Evolutionary conservation across 2,113 vertebrate species (phyloP).

Genomic region (Oryzias javanicus): DNA sequence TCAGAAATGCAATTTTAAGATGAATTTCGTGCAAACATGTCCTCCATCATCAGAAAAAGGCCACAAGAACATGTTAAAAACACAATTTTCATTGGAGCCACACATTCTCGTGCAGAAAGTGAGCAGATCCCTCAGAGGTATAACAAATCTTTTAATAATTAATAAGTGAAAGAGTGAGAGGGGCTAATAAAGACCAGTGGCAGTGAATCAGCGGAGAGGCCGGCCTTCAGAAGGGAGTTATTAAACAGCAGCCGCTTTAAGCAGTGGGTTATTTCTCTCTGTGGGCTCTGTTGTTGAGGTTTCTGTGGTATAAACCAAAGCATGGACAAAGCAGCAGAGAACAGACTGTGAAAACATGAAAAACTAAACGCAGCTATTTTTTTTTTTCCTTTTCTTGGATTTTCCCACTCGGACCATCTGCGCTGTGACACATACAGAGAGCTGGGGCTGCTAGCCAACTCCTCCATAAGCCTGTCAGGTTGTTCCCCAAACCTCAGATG

Average conservation of each 20-base stretch:
- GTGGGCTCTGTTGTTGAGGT: conserved; percentile 12
- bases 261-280: neutral
- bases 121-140: conserved; percentile 9
- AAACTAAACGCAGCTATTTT: too few relatives aligned
- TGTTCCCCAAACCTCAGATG: conserved; percentile 54
- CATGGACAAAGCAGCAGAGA: too few relatives aligned
- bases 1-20: too few relatives aligned
- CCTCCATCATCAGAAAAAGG: too few relatives aligned
- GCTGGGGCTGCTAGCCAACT: conserved; percentile 15
- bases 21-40: too few relatives aligned
- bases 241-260: conserved; percentile 36
- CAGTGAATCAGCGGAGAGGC: conserved; percentile 34
- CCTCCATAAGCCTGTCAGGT: conserved; percentile 39
- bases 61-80: too few relatives aligned
- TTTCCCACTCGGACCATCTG: conserved; percentile 17
- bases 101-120: conserved; percentile 21
- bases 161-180: conserved; percentile 39
- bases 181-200: conserved; percentile 46
- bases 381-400: neutral
- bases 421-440: conserved; percentile 30
- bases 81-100: neutral
- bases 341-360: too few relatives aligned
- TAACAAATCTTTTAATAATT: conserved; percentile 55
- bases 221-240: conserved; percentile 25
- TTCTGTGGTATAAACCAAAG: conserved; percentile 24